Evolutionary conservation across 2,797 vertebrate genomes (phyloP).

Genomic region (Cirrhinus molitorella): DNA sequence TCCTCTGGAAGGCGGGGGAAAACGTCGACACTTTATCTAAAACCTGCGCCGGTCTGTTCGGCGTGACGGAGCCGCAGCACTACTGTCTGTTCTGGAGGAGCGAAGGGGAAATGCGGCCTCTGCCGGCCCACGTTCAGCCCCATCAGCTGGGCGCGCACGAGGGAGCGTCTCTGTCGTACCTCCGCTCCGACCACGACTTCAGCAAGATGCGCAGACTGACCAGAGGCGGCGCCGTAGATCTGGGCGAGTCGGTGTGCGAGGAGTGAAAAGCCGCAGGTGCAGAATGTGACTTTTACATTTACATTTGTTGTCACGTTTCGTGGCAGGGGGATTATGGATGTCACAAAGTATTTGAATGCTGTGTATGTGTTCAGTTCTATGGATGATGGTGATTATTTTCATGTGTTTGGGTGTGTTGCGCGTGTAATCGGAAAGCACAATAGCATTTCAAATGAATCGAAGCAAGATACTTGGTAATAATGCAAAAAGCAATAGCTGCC

Average conservation of each 20-base stretch:
- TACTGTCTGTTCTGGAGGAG: conserved; percentile 86
- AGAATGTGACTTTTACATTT: conserved; percentile 8
- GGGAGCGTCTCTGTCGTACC: conserved; percentile 85
- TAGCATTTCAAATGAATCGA: background rate
- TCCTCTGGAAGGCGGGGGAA: conserved; percentile 84
- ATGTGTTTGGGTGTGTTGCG: conserved; percentile 9
- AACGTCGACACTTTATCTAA: conserved; percentile 78
- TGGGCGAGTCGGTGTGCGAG: conserved; percentile 85
- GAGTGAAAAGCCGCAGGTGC: conserved; percentile 72
- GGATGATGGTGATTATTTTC: conserved; percentile 27
- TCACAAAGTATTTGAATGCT: conserved; percentile 24
- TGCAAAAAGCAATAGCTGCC: conserved; percentile 62
- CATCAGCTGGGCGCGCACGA: conserved; percentile 80
- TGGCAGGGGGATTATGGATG: conserved; percentile 7
- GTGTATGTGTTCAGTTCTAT: conserved; percentile 31
- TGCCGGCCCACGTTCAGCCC: conserved; percentile 78
- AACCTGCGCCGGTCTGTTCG: conserved; percentile 85
- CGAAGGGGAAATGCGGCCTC: conserved; percentile 80
- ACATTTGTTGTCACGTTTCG: background rate
- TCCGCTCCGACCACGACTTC: conserved; percentile 81
- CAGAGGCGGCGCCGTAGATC: conserved; percentile 83
- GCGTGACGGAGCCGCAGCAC: conserved; percentile 79
- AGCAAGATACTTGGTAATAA: conserved; percentile 50
- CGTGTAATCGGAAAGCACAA: conserved; percentile 20
- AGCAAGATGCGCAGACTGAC: conserved; percentile 83